Evolutionary conservation across 2,113 vertebrate genomes (phyloP).

Genomic region (Cyprinodon tularosa): DNA sequence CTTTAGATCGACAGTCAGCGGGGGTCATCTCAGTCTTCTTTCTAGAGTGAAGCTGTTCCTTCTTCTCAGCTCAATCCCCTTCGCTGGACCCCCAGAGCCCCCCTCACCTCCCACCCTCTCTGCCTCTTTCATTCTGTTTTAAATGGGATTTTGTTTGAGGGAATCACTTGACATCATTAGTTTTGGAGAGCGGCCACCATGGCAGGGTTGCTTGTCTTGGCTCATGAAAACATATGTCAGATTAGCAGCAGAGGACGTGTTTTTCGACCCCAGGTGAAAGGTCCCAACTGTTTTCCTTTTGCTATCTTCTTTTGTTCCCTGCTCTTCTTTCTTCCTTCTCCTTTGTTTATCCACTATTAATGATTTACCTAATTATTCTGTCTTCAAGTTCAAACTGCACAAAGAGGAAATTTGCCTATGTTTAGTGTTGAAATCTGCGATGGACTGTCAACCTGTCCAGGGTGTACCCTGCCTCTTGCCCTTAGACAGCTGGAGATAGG

Average conservation of each 20-base stretch:
- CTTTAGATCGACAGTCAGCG: constrained; percentile 28
- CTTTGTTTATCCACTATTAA: not conserved
- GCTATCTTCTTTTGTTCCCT: constrained; percentile 7
- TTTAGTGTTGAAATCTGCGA: too few species aligned
- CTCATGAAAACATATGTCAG: constrained; percentile 80
- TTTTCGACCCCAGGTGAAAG: constrained; percentile 79
- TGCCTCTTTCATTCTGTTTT: constrained; percentile 71
- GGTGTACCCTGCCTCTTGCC: too few species aligned
- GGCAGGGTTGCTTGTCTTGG: constrained; percentile 78
- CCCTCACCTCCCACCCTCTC: constrained; percentile 38
- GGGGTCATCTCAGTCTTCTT: constrained; percentile 29
- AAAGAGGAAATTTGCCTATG: not conserved
- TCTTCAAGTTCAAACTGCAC: not conserved
- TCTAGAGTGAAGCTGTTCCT: constrained; percentile 37
- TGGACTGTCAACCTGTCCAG: too few species aligned
- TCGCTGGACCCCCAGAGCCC: constrained; percentile 38
- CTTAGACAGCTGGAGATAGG: too few species aligned
- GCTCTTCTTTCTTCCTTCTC: constrained; percentile 8
- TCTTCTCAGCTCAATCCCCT: constrained; percentile 28
- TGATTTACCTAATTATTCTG: not conserved
- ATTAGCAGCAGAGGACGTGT: constrained; percentile 67
- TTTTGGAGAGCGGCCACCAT: constrained; percentile 80
- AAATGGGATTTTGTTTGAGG: constrained; percentile 75
- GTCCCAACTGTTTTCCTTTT: constrained; percentile 48
- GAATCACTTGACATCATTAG: constrained; percentile 85